phyloP scores from a whole-genome alignment of 2,113 vertebrate genomes.

The Passer domesticus region DNA sequence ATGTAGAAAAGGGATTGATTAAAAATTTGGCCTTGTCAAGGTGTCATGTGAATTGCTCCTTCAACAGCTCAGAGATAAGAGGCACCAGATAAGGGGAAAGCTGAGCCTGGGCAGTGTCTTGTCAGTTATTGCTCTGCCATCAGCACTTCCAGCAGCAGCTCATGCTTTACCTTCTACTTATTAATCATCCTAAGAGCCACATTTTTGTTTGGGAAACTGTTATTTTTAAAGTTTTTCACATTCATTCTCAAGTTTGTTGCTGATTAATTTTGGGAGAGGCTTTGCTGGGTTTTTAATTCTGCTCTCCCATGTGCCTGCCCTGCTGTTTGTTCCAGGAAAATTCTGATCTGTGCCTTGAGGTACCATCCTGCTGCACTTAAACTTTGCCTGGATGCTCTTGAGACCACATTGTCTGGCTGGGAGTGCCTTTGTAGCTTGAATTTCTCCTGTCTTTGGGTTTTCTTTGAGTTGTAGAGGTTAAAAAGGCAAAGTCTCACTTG shows the following conservation, averaged over 20 bases:
- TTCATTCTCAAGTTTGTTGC: background rate
- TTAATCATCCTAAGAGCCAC: background rate
- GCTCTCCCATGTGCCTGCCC: background rate
- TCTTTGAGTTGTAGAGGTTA: background rate
- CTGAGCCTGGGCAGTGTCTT: background rate
- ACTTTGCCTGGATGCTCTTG: constrained; percentile 13
- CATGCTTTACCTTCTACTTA: background rate
- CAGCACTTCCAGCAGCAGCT: background rate
- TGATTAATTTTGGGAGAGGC: background rate
- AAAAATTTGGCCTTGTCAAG: background rate
- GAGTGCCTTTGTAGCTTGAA: background rate
- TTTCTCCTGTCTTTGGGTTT: background rate
- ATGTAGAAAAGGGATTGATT: background rate
- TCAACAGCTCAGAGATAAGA: background rate
- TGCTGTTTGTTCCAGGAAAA: constrained; percentile 28
- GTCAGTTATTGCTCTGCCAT: background rate
- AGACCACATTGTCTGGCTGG: background rate
- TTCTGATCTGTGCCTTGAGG: background rate
- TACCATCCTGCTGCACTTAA: background rate
- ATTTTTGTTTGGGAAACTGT: background rate
- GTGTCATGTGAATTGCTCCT: constrained; percentile 11
- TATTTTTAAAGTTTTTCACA: background rate
- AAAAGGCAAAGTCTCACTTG: background rate
- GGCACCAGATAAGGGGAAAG: background rate
- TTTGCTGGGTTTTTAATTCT: background rate